A percentile compares a stretch with the other conserved stretches of the same genome.
These are phyloP conservation scores for Heliconius hewitsoni DNA, from an alignment of 1,140 invertebrate genomes.

Conservation along the genomic window DNA sequence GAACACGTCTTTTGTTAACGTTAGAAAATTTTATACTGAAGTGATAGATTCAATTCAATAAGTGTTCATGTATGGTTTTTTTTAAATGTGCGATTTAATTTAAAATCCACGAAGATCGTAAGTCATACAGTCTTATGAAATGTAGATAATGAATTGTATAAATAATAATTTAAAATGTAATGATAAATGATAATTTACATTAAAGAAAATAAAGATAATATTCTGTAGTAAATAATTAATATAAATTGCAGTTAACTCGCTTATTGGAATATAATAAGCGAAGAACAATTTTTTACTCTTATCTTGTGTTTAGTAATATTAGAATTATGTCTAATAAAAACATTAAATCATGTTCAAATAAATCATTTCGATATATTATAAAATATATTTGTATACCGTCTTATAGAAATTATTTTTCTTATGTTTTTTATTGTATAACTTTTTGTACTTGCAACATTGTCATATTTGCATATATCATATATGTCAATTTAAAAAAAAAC, in stretches of 20 bases:
- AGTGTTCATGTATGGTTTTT: neutral
- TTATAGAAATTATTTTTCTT: too few relatives aligned
- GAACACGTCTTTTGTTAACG: neutral
- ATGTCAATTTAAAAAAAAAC: neutral
- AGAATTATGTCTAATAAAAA: too few relatives aligned
- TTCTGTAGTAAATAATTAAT: too few relatives aligned
- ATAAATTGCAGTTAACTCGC: too few relatives aligned
- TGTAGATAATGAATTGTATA: neutral
- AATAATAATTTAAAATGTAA: neutral
- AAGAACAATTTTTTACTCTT: too few relatives aligned
- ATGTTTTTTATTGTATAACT: too few relatives aligned
- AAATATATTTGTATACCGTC: too few relatives aligned
- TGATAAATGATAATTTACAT: neutral
- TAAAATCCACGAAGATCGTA: neutral
- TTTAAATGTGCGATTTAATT: neutral
- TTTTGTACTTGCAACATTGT: neutral
- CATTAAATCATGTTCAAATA: too few relatives aligned
- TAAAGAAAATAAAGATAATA: neutral
- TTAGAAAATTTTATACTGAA: neutral
- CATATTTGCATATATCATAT: neutral
- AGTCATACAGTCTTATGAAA: neutral
- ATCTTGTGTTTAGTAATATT: too few relatives aligned
- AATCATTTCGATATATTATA: too few relatives aligned
- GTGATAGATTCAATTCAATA: neutral
- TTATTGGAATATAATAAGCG: too few relatives aligned